Evolutionary conservation across 1,140 invertebrate genomes (phyloP), one percentile per base, ranked within the genome.

Genomic region (Drosophila prosaltans): DNA sequence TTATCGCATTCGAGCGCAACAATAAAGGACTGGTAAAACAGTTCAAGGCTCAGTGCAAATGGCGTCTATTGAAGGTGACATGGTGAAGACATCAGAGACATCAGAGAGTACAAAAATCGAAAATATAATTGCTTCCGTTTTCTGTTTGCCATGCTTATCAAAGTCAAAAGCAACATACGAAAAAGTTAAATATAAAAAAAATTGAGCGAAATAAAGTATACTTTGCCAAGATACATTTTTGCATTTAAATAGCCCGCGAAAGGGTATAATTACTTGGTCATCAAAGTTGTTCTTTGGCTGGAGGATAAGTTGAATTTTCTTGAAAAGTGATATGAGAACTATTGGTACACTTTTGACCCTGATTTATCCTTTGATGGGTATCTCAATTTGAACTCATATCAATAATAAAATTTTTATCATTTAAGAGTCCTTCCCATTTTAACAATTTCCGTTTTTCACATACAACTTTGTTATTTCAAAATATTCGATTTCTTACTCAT

Each of bases 11-110:
- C 24, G 24, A 41, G 2, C 26, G 39, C 30, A 24, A 26, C 65
- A 62, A 51, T 77, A 79, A 72, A 58, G 65, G 54, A 54, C 67
- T 61, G 62, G 39, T 54, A 58, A 59, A 51, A 74, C 64, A 65
- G 80, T 72, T 78, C 64, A 65, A 54, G 51, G 30, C 59, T 67
- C 32, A 73, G 69, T 70, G 67, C 75, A 69, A 77, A 68, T 73
- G 69, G 51, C 62, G 58, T 51, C 45, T 73, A 62, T 70, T 64
- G 51, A 55, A 67, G 59, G 73, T 16, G 39, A 28, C 21, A 51
- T 51, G 45, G 5, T 10, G 3, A 51, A 51, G 45, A 51, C 45
- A 51, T 21, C 45, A 51, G 9, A 48, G 45, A 48, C 45, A 21
- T 36, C 32, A 36, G 32, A 48, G 45, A 16, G 16, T 16, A 16